Percentiles rank a stretch among this genome's conserved stretches.
These are phyloP conservation scores for Callithrix jacchus DNA, from an alignment of 2,113 vertebrate species.

Conservation along the genomic window DNA sequence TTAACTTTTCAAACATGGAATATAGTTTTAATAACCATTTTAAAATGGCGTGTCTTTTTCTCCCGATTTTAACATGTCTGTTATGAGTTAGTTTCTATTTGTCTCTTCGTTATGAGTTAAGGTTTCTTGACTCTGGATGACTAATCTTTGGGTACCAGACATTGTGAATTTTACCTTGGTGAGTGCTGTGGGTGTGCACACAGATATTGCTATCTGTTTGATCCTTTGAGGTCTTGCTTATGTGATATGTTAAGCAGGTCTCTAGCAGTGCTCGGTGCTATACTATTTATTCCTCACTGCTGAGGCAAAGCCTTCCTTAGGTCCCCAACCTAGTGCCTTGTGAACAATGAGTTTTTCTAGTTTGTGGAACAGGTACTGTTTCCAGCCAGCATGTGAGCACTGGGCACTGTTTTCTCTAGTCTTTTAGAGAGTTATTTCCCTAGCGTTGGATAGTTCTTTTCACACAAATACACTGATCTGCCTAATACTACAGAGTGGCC, in stretches of 20 bases:
- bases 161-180: constrained; percentile 10
- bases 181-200: background rate
- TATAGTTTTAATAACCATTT: background rate
- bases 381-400: background rate
- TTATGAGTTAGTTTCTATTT: background rate
- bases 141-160: background rate
- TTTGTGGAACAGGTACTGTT: background rate
- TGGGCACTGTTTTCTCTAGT: background rate
- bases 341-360: background rate
- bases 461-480: background rate
- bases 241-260: background rate
- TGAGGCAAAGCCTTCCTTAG: background rate
- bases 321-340: background rate
- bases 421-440: background rate
- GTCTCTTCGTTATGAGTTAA: background rate
- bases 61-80: background rate
- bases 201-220: background rate
- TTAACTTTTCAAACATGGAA: background rate
- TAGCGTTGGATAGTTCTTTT: background rate
- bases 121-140: background rate
- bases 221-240: background rate
- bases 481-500: background rate
- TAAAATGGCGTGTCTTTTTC: background rate
- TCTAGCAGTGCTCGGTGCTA: background rate
- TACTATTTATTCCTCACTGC: background rate